Base-by-base conservation (phyloP, 2,888 invertebrate genomes). In the Pachliopta kotzebuea region DNA sequence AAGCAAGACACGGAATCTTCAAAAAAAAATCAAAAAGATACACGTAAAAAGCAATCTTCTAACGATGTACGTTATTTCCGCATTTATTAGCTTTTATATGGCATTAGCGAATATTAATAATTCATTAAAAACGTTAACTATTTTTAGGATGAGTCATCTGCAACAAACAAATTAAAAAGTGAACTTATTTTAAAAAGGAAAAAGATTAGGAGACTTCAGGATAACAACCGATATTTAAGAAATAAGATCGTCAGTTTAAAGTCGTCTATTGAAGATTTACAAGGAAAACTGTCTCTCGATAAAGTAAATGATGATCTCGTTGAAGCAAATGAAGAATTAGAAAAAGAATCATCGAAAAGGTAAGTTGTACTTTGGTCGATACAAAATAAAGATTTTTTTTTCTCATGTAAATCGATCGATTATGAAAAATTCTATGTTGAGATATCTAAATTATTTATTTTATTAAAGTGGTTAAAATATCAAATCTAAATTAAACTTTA, bases 181-280 rank as follows among this genome's bases (percentile, higher is more conserved):
- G 20, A 61, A 29, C 49, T 65, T n/a, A 9, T 11, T 11, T n/a
- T 54, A 31, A 65, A 61, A 65, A 65, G 23, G 20, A 65, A 65
- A 61, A 65, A 31, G 7, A 57, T 65, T 17, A 60, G 50, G n/a
- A 50, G 55, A 61, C 54, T 65, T 45, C 61, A 53, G 53, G 57
- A 24, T 31, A 65, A 57, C 26, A 61, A 54, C 20, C 57, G 61
- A n/a, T 61, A 54, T 45, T 58, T 61, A 54, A 37, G 29, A 20
- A 54, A 57, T 17, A 65, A 49, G 45, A 11, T 65, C 24, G 49
- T 23, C 26, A 57, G 14, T 45, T 54, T 61, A 42, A 56, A 65
- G 53, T 20, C 50, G 45, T 20, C 3, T 24, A 24, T 61, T 53
- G 23, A 52, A 14, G 49, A 20, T 42, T 56, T 60, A 53, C 24